Percentiles rank a stretch among this genome's conserved stretches.
Conservation (phyloP, 2,888 invertebrate species). For the Drosophila monieri region DNA sequence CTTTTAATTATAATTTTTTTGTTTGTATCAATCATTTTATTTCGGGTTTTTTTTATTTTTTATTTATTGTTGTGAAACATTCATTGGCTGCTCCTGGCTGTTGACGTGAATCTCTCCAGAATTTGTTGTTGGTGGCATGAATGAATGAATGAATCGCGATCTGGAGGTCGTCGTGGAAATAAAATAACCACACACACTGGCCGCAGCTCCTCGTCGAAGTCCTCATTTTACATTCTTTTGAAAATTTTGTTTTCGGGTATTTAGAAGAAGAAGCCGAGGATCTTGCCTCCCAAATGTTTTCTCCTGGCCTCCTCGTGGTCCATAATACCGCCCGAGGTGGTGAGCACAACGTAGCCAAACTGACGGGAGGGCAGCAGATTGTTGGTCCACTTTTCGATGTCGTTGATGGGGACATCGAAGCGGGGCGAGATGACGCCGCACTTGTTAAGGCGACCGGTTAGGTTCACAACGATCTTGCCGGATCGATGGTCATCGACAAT, state of each 20-base stretch:
- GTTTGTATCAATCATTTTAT: slow-evolving; percentile 70
- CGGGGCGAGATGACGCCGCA: slow-evolving; percentile 99
- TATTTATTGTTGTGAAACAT: slow-evolving; percentile 52
- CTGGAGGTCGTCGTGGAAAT: slow-evolving; percentile 47
- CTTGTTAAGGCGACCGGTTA: slow-evolving; percentile 99
- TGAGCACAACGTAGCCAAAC: slow-evolving; percentile 99
- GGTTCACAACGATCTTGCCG: slow-evolving; percentile 99
- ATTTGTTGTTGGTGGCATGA: too few relatives aligned
- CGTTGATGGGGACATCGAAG: slow-evolving; percentile 97
- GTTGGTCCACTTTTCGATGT: slow-evolving; percentile 99
- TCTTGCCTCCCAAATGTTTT: slow-evolving; percentile 99
- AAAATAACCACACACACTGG: slow-evolving; percentile 63
- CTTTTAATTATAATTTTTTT: too few relatives aligned
- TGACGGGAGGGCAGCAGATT: slow-evolving; percentile 98
- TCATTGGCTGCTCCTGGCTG: background rate
- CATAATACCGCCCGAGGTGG: slow-evolving; percentile 99
- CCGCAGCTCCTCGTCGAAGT: slow-evolving; percentile 41
- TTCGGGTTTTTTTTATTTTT: slow-evolving; percentile 48
- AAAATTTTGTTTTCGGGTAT: slow-evolving; percentile 45
- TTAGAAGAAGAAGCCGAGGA: slow-evolving; percentile 99
- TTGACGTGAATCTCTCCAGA: background rate
- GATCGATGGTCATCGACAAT: slow-evolving; percentile 99
- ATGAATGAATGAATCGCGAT: too few relatives aligned
- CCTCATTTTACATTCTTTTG: too few relatives aligned
- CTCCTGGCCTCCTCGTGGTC: slow-evolving; percentile 99